Percentiles rank a stretch among this genome's conserved stretches.
These are phyloP conservation scores for Phodopus roborovskii DNA, from an alignment of 2,113 vertebrate species.

Conservation along the genomic window DNA sequence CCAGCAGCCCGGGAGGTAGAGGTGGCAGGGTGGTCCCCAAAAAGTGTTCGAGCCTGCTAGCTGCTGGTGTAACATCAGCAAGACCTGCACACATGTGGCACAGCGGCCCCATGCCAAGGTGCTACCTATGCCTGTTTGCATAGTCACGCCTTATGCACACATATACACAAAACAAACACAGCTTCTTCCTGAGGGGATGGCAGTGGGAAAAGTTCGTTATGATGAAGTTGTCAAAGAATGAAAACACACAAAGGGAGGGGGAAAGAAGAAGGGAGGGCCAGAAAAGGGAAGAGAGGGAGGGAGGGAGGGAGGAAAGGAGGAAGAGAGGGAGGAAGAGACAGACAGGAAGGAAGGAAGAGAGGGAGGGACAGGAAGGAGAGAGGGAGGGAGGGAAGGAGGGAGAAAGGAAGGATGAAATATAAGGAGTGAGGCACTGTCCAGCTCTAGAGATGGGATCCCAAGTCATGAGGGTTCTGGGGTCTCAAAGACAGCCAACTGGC, in stretches of 20 bases:
- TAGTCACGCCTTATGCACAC: neutral
- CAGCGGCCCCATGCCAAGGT: neutral
- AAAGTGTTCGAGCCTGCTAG: neutral
- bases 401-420: neutral
- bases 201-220: neutral
- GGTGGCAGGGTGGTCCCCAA: rapidly evolving
- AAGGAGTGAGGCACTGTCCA: neutral
- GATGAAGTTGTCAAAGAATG: neutral
- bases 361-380: neutral
- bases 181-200: neutral
- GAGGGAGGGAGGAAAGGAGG: rapidly evolving
- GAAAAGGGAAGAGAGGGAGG: rapidly evolving
- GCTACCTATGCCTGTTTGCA: neutral
- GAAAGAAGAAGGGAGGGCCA: rapidly evolving
- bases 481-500: neutral
- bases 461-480: neutral
- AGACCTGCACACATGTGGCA: neutral
- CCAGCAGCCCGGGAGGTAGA: neutral
- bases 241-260: neutral
- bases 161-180: no score
- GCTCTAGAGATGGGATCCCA: no score
- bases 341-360: rapidly evolving
- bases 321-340: rapidly evolving
- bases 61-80: no score
- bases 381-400: neutral